Evolutionary conservation across 2,888 invertebrate genomes (phyloP).

Genomic region (Cremastinae sp.): DNA sequence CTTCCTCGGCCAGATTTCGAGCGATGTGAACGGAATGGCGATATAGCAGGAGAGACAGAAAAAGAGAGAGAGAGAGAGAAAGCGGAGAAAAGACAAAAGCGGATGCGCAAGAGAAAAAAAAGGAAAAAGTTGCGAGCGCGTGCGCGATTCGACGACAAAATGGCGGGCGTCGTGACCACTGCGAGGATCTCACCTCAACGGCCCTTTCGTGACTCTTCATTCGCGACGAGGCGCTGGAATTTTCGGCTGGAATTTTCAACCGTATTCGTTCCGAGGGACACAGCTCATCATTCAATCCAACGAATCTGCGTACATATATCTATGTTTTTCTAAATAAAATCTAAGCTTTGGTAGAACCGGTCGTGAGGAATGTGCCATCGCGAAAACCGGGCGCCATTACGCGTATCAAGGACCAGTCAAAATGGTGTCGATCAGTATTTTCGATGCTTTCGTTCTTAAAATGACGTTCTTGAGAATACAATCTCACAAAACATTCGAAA

Average conservation of each 20-base stretch:
- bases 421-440: too few relatives aligned
- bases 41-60: neutral
- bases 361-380: too few relatives aligned
- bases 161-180: slow-evolving; percentile 56
- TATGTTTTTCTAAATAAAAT: neutral
- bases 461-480: too few relatives aligned
- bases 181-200: slow-evolving; percentile 39
- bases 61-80: slow-evolving; percentile 11
- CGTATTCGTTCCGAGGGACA: slow-evolving; percentile 34
- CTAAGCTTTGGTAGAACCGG: neutral
- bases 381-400: neutral
- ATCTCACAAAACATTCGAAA: too few relatives aligned
- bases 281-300: slow-evolving; percentile 29
- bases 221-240: slow-evolving; percentile 38
- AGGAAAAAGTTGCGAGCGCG: slow-evolving; percentile 11
- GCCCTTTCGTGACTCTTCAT: slow-evolving; percentile 34
- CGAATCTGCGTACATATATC: neutral
- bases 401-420: neutral
- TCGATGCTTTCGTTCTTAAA: too few relatives aligned
- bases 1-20: slow-evolving; percentile 14
- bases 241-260: slow-evolving; percentile 52
- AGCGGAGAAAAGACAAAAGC: slow-evolving; percentile 36
- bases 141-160: slow-evolving; percentile 50
- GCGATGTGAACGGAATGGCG: neutral
- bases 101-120: neutral